Evolutionary conservation across 2,797 vertebrate species (phyloP), one percentile per base, ranked within the genome.

Genomic region (Tolypeutes matacus): DNA sequence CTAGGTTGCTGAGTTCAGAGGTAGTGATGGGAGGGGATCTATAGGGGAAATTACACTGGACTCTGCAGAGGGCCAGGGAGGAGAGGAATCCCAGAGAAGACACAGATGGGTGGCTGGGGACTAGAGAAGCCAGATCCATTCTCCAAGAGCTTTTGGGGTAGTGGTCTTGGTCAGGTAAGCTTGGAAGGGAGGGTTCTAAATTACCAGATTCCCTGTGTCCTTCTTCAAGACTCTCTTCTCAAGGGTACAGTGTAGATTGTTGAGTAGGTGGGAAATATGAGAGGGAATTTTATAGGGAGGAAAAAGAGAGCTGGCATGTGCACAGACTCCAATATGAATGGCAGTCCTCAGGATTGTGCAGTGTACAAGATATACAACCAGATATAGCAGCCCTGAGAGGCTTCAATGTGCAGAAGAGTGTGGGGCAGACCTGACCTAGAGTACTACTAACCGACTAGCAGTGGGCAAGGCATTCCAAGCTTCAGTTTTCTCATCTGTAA

Each of bases 401-500:
- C 42, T 91, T 46, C 53, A n/a, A 5, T 46, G 31, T 39, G 15
- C 11, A 23, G 42, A 70, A 84, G 53, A 78, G 17, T 11, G 29
- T 31, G 53, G 87, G 42, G 7, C 34, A 53, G 21, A 34, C 15
- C 27, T 4, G 7, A 51, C 27, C 51, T 10, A 83, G 34, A 95
- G 29, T 25, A 70, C 25, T 23, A 17, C n/a, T 60, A 76, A 62
- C 12, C 36, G 67, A 69, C 34, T 64, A 77, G 15, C 12, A 69
- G 53, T 53, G 34, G 46, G 25, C 29, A 70, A 70, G 36, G 46
- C 29, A 53, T 11, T 46, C 23, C 53, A 27, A 65, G 20, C 36
- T n/a, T 81, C 81, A 78, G 56, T 72, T 73, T 89, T 80, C 56
- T 94, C 29, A 81, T 86, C 36, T 65, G 36, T 75, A 42, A 69